phyloP scores from a whole-genome alignment of 2,888 invertebrate genomes.

The Trypoxylon attenuatum region DNA sequence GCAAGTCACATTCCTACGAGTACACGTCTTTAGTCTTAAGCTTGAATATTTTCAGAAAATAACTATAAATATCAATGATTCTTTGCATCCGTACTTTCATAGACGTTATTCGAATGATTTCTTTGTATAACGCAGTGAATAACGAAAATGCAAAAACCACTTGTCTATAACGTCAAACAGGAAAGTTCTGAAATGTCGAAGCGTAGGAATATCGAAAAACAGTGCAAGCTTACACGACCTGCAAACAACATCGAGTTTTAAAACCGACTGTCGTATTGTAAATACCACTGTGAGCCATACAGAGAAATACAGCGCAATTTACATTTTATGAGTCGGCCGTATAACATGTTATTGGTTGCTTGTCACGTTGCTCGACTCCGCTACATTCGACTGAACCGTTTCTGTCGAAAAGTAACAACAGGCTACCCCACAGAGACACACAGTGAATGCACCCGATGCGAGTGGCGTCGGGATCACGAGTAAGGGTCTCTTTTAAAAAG shows the following conservation, averaged over 20 bases:
- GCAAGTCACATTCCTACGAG: no score
- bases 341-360: conserved; percentile 37
- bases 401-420: conserved; percentile 1
- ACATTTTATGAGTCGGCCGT: conserved; percentile 36
- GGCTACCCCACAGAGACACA: no score
- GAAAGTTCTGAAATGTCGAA: background rate
- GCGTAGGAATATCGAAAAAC: conserved; percentile 14
- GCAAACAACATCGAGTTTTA: conserved; percentile 40
- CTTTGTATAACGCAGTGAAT: no score
- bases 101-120: no score
- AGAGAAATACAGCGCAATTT: conserved; percentile 26
- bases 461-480: background rate
- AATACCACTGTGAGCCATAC: conserved; percentile 31
- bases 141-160: no score
- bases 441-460: no score
- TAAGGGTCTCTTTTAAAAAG: background rate
- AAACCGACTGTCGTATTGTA: conserved; percentile 42
- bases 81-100: no score
- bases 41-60: no score
- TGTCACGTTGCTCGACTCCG: conserved; percentile 28
- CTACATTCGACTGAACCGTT: conserved; percentile 10
- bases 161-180: background rate
- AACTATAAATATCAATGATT: no score
- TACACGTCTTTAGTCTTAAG: no score
- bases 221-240: background rate